Evolutionary conservation across 2,113 vertebrate species (phyloP), one percentile per base, ranked within the genome.

Genomic region (Hoplias malabaricus): DNA sequence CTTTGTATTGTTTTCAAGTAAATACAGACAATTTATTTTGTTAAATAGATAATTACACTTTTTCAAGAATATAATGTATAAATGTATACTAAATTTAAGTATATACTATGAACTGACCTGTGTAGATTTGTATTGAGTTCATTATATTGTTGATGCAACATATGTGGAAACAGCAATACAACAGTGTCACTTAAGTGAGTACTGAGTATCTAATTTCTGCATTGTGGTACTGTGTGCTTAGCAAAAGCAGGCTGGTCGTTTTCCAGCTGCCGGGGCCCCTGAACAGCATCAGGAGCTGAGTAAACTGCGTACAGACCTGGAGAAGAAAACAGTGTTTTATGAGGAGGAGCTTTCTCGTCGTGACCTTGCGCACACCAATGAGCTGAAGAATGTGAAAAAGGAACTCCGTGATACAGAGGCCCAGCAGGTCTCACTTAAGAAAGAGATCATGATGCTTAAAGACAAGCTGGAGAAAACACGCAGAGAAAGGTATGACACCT

Each of bases 401-500:
- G 96, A 99, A 70, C 90, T 97, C 31, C 90, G 93, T 19, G 98
- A 99, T 36, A 94, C 95, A 0, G 98, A 99, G 91, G 94, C 94
- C 83, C 96, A 98, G 67, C 95, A 98, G 25, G 94, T 98, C 71
- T 90, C 94, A 77, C 93, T 98, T 81, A 96, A 96, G 86, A 99
- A 98, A 83, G 98, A 99, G 87, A 96, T 98, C 82, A 91, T 97
- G 91, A 88, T 98, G 88, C 93, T 99, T 73, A 97, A 96, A 89
- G 98, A 99, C 92, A 99, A 98, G 86, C 88, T 98, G 80, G 97
- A 99, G 79, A 99, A 99, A 89, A 96, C 91, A 2, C 95, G 96
- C 48, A 93, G 96, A 66, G 96, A 98, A 87, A 96, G 96, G 97
- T 98, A 63, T 14, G 46, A 12, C 21, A 5, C 31, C n/a, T n/a